Base-by-base conservation (phyloP, 2,888 invertebrate genomes). In the Chouioia cunea region DNA sequence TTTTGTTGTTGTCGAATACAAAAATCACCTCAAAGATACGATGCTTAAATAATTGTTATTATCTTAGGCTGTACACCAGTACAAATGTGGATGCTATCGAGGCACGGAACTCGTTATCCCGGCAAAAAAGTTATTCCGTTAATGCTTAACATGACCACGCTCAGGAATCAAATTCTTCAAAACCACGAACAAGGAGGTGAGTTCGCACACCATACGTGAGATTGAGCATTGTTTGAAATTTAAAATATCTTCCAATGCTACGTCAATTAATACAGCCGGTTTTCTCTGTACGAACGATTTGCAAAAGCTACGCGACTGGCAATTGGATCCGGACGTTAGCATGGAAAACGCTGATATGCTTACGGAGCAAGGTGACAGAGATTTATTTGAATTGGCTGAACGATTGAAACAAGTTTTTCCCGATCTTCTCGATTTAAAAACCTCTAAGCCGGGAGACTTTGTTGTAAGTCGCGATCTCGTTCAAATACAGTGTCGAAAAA, bases 21-120 rank as follows among this genome's bases (percentile, higher is more conserved):
- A n/a, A n/a, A n/a, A n/a, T n/a, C n/a, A n/a, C n/a, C n/a, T n/a
- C n/a, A n/a, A n/a, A n/a, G n/a, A n/a, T n/a, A n/a, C n/a, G n/a
- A n/a, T n/a, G n/a, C n/a, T n/a, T n/a, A 48, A 16, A 16, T 48
- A 48, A 8, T 48, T 14, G 8, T 14, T 48, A 4, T 0, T 14
- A 4, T 18, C 15, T 2, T 20, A 70, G 64, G 16, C 0, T 57
- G 69, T 18, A 14, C 74, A 20, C 58, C 66, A 0, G 16, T 88
- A 1, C 92, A 93, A 76, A 89, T 93, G 70, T 94, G 93, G 93
- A 87, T 92, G 77, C 81, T 93, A 60, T 88, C 88, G 73, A 88
- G 93, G 10, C 92, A 93, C 77, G 93, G 93, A 10, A 90, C 93
- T 0, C 88, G 91, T 74, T 88, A 91, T 76, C 93, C 94, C 0